These are phyloP conservation scores for Molorchus minor DNA, from an alignment of 2,888 invertebrate species.

Conservation along the genomic window DNA sequence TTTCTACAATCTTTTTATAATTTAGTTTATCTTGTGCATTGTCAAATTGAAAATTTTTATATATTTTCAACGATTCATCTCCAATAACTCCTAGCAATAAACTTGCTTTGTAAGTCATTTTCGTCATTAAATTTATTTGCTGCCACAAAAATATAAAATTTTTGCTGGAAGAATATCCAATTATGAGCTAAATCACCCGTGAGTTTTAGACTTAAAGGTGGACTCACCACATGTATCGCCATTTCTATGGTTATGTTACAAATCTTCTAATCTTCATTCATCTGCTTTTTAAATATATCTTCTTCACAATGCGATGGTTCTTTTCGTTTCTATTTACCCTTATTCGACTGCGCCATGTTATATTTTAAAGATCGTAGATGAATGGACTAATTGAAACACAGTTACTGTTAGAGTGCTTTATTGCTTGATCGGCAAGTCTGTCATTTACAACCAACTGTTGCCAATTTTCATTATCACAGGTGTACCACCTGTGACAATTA, in stretches of 20 bases:
- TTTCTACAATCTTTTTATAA: neutral
- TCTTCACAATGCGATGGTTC: neutral
- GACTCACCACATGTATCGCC: neutral
- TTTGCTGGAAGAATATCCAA: neutral
- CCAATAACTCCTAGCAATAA: neutral
- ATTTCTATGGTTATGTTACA: neutral
- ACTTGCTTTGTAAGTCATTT: neutral
- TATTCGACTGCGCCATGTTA: constrained; percentile 1
- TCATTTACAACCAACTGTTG: too few relatives aligned
- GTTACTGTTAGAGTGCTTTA: too few relatives aligned
- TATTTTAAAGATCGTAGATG: too few relatives aligned
- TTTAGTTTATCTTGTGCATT: neutral
- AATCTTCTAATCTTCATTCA: neutral
- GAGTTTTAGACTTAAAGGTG: neutral
- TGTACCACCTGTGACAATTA: too few relatives aligned
- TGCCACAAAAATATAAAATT: neutral
- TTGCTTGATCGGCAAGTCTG: too few relatives aligned
- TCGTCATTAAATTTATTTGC: neutral
- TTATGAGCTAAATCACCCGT: neutral
- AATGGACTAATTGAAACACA: too few relatives aligned
- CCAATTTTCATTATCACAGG: too few relatives aligned
- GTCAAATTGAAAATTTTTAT: neutral
- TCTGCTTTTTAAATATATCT: neutral
- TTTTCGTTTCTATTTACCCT: neutral
- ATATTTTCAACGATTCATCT: neutral